These are phyloP conservation scores for Drosophila maculinotata DNA, from an alignment of 2,888 invertebrate species.

Conservation along the genomic window DNA sequence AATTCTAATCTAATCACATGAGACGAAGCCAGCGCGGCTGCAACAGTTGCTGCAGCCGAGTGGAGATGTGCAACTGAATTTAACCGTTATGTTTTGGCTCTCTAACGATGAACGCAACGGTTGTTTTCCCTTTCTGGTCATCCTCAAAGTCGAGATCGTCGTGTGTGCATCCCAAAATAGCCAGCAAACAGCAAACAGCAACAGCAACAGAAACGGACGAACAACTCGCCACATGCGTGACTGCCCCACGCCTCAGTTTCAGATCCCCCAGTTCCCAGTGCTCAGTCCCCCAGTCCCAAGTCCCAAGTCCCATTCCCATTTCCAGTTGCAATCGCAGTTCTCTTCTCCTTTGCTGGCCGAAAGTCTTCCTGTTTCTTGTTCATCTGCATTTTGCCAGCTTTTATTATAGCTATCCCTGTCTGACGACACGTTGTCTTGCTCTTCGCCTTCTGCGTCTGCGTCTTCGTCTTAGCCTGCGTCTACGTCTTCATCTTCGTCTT, in stretches of 20 bases:
- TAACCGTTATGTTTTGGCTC: slow-evolving; percentile 55
- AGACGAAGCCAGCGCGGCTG: slow-evolving; percentile 17
- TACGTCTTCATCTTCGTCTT: slow-evolving; percentile 23
- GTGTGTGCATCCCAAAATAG: slow-evolving; percentile 74
- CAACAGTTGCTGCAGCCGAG: slow-evolving; percentile 6
- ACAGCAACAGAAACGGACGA: slow-evolving; percentile 15
- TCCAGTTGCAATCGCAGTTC: slow-evolving; percentile 23
- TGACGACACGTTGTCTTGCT: not conserved
- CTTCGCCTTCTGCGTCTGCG: not conserved
- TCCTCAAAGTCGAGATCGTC: slow-evolving; percentile 36
- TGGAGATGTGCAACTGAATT: slow-evolving; percentile 8
- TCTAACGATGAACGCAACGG: slow-evolving; percentile 75
- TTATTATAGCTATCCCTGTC: slow-evolving; percentile 5
- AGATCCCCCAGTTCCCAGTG: not conserved
- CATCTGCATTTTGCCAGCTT: slow-evolving; percentile 71
- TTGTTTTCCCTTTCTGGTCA: slow-evolving; percentile 84
- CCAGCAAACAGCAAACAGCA: slow-evolving; percentile 27
- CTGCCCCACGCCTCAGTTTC: slow-evolving; percentile 47
- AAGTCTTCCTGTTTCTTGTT: slow-evolving; percentile 76
- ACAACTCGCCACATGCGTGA: slow-evolving; percentile 65
- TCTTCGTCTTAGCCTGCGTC: slow-evolving; percentile 5
- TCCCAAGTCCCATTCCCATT: slow-evolving; percentile 19
- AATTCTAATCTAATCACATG: slow-evolving; percentile 76
- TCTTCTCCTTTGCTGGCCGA: slow-evolving; percentile 23
- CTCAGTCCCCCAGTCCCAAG: not conserved